These are phyloP conservation scores for Epinephelus moara DNA, from an alignment of 2,113 vertebrate genomes.

Conservation along the genomic window DNA sequence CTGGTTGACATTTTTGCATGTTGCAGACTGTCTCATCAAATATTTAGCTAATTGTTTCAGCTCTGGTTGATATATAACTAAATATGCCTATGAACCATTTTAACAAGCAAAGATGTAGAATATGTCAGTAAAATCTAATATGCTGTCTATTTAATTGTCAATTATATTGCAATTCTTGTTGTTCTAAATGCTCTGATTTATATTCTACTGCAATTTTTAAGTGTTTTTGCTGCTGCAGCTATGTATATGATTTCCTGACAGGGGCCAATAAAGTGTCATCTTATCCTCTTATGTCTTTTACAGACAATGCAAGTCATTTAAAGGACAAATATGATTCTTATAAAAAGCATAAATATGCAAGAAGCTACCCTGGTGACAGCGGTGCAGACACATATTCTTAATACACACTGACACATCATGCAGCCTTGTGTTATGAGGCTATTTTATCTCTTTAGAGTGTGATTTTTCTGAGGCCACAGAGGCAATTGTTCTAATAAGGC, in stretches of 20 bases:
- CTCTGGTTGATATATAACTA: not conserved
- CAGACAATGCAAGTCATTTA: conserved; percentile 7
- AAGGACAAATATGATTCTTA: conserved; percentile 18
- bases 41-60: not conserved
- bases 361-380: not conserved
- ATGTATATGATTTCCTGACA: not conserved
- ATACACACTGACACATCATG: conserved; percentile 11
- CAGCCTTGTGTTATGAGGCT: conserved; percentile 23
- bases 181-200: conserved; percentile 5
- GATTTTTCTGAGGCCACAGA: conserved; percentile 60
- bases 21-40: not conserved
- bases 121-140: not conserved
- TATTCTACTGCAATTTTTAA: conserved; percentile 5
- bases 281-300: conserved; percentile 6
- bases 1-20: not conserved
- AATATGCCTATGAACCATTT: not conserved
- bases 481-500: conserved; percentile 74
- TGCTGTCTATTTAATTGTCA: not conserved
- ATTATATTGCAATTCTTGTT: not conserved
- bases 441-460: conserved; percentile 56
- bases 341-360: conserved; percentile 18
- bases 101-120: not conserved
- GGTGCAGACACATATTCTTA: conserved; percentile 17
- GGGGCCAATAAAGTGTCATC: not conserved
- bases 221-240: conserved; percentile 1